A percentile compares a stretch with the other conserved stretches of the same genome.
Evolutionary conservation across 2,113 vertebrate species (phyloP).

Genomic region (Okapia johnstoni): DNA sequence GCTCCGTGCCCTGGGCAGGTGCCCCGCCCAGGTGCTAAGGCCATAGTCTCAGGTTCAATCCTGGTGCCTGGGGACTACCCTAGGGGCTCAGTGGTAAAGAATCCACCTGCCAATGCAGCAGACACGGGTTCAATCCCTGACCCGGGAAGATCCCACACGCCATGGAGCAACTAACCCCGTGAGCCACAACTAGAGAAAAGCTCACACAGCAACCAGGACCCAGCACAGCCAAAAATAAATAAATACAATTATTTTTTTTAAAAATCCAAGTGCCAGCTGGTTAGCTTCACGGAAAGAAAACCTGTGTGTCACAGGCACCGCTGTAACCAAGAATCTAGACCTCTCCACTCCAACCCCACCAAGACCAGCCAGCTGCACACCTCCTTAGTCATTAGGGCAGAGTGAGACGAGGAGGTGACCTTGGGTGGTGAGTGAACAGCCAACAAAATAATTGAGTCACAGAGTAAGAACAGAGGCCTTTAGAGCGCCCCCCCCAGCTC

Average conservation of each 20-base stretch:
- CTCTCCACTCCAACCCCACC: not conserved
- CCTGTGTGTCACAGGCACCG: not conserved
- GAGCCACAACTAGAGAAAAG: not conserved
- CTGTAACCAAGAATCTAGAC: too few species aligned
- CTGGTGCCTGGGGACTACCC: not conserved
- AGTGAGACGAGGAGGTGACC: not conserved
- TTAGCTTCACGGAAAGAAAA: not conserved
- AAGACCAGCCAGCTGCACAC: not conserved
- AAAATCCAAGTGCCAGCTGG: not conserved
- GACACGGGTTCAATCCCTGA: not conserved
- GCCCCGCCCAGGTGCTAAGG: not conserved
- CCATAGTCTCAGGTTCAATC: not conserved
- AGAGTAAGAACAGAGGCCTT: accelerated
- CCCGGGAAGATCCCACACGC: not conserved
- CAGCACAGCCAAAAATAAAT: not conserved
- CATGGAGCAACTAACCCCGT: not conserved
- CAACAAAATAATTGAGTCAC: not conserved
- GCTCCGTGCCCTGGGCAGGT: not conserved
- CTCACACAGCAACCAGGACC: not conserved
- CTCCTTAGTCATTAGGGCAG: not conserved
- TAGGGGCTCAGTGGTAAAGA: not conserved
- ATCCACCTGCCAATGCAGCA: not conserved
- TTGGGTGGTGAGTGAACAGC: not conserved
- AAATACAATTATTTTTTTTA: not conserved
- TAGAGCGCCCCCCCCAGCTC: not conserved